Conservation (phyloP, 2,113 vertebrate genomes). For the Desmodus rotundus region DNA sequence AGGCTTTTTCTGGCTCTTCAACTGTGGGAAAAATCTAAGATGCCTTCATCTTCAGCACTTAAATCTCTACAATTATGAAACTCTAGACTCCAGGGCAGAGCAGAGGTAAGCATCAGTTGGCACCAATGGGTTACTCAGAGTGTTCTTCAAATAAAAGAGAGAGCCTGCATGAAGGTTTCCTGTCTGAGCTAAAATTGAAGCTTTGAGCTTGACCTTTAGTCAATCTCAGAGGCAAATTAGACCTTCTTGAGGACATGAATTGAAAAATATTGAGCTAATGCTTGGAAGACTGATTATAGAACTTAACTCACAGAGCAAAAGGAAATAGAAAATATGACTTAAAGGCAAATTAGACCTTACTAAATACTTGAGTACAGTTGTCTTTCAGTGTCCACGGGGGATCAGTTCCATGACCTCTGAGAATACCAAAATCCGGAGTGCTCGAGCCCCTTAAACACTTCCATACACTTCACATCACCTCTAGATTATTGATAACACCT, state of each 20-base stretch:
- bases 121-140: not conserved
- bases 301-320: not conserved
- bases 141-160: constrained; percentile 76
- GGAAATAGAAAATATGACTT: not conserved
- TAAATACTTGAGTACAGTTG: not conserved
- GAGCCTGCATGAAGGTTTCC: constrained; percentile 84
- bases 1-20: not conserved
- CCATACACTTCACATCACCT: not conserved
- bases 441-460: not conserved
- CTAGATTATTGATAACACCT: not conserved
- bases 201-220: constrained; percentile 47
- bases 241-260: not conserved
- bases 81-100: not conserved
- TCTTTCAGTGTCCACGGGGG: not conserved
- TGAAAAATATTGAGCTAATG: not conserved
- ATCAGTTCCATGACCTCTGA: too few relatives aligned
- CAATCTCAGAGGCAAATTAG: not conserved
- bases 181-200: constrained; percentile 85
- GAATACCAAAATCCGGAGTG: not conserved
- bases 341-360: not conserved
- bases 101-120: not conserved
- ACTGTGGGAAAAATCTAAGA: not conserved
- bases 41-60: not conserved
- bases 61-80: not conserved
- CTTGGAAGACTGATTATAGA: not conserved